A percentile compares a stretch with the other conserved stretches of the same genome.
phyloP scores from a whole-genome alignment of 2,888 invertebrate genomes.

The Nipponacmea schrenckii region DNA sequence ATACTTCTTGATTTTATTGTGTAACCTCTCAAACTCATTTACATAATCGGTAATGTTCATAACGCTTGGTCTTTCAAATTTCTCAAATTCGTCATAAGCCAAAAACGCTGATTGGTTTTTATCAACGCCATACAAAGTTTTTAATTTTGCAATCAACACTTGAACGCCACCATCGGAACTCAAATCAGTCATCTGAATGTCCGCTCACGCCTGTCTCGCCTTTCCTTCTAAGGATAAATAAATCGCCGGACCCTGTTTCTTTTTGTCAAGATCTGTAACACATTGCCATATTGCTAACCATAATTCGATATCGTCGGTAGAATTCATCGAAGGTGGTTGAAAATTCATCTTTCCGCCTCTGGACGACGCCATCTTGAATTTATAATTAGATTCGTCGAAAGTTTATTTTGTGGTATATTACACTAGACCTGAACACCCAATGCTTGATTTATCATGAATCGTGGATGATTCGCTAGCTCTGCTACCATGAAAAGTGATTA shows the following conservation, averaged over 20 bases:
- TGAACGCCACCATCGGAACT: constrained; percentile 7
- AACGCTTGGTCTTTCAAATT: background rate
- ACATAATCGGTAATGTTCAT: background rate
- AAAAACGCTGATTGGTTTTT: background rate
- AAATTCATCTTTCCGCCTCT: background rate
- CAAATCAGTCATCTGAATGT: background rate
- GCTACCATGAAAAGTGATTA: too few species aligned
- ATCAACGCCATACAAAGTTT: background rate
- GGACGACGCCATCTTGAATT: background rate
- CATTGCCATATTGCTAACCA: background rate
- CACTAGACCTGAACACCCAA: too few species aligned
- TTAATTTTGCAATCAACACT: background rate
- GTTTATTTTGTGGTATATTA: too few species aligned
- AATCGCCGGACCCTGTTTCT: background rate
- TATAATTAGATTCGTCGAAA: too few species aligned
- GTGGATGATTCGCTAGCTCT: too few species aligned
- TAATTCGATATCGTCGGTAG: background rate
- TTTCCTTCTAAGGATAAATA: background rate
- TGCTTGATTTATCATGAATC: too few species aligned
- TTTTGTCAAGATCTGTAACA: background rate
- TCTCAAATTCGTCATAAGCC: background rate
- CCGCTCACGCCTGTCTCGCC: background rate
- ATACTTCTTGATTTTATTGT: background rate
- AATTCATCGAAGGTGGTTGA: background rate
- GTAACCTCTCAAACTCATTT: background rate